phyloP scores from a whole-genome alignment of 2,888 invertebrate genomes.

The Gymnoscelis rufifasciata region DNA sequence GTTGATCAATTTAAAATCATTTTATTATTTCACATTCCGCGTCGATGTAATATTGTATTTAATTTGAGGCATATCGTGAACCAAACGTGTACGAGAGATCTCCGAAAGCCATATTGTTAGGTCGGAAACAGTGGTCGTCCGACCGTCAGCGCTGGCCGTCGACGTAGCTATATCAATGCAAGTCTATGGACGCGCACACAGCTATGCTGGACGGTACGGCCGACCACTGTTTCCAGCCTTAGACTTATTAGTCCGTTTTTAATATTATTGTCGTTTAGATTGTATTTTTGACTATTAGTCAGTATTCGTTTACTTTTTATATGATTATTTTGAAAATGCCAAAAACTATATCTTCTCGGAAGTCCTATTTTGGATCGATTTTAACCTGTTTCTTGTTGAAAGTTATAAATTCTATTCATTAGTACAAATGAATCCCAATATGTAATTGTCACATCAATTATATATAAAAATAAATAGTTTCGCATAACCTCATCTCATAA shows the following conservation, averaged over 20 bases:
- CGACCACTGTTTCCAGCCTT: too few relatives aligned
- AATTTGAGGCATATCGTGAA: slow-evolving; percentile 27
- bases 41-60: slow-evolving; percentile 31
- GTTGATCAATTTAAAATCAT: slow-evolving; percentile 35
- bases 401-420: neutral
- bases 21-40: slow-evolving; percentile 49
- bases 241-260: slow-evolving; percentile 41
- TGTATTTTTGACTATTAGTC: slow-evolving; percentile 31
- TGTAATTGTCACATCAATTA: neutral
- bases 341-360: neutral
- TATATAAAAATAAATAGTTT: neutral
- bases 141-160: too few relatives aligned
- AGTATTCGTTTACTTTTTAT: slow-evolving; percentile 27
- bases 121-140: too few relatives aligned
- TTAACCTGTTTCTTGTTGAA: neutral
- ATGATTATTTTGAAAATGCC: neutral
- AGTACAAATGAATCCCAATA: neutral
- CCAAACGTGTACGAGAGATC: slow-evolving; percentile 35
- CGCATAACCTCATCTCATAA: neutral
- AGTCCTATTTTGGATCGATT: neutral
- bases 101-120: slow-evolving; percentile 41
- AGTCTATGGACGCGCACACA: too few relatives aligned
- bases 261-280: slow-evolving; percentile 43
- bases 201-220: too few relatives aligned
- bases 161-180: too few relatives aligned